These are phyloP conservation scores for Clistopyga incitator DNA, from an alignment of 2,888 invertebrate species.

Conservation along the genomic window DNA sequence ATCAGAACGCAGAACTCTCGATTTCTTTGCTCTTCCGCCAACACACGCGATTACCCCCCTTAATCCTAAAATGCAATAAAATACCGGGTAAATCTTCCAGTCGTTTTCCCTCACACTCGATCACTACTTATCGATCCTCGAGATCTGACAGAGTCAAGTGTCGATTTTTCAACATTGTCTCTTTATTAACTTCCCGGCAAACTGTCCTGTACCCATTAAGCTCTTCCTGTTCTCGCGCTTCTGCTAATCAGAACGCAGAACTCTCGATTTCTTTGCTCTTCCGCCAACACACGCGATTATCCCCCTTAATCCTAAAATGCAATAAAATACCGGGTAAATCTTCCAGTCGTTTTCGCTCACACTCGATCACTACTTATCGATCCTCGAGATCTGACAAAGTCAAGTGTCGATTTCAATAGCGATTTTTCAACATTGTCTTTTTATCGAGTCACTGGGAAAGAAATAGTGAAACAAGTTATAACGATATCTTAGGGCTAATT, in stretches of 20 bases:
- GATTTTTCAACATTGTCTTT: too few species aligned
- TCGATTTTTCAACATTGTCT: too few species aligned
- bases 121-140: not conserved
- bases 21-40: not conserved
- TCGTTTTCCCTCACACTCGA: not conserved
- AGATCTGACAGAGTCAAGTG: too few species aligned
- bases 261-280: not conserved
- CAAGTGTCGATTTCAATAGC: too few species aligned
- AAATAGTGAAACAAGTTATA: not conserved
- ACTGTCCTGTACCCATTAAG: not conserved
- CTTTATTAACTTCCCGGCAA: not conserved
- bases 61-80: not conserved
- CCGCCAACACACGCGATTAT: slow-evolving; percentile 5
- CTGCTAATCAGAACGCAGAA: not conserved
- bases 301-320: not conserved
- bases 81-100: not conserved
- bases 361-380: not conserved
- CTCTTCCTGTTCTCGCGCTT: not conserved
- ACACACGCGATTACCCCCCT: slow-evolving; percentile 2
- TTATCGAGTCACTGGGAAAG: not conserved
- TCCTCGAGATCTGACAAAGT: too few species aligned
- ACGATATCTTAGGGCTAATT: too few species aligned
- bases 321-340: not conserved
- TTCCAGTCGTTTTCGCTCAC: not conserved
- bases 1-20: not conserved